Conservation (phyloP, 2,888 invertebrate genomes). For the Caenorhabditis angaria region DNA sequence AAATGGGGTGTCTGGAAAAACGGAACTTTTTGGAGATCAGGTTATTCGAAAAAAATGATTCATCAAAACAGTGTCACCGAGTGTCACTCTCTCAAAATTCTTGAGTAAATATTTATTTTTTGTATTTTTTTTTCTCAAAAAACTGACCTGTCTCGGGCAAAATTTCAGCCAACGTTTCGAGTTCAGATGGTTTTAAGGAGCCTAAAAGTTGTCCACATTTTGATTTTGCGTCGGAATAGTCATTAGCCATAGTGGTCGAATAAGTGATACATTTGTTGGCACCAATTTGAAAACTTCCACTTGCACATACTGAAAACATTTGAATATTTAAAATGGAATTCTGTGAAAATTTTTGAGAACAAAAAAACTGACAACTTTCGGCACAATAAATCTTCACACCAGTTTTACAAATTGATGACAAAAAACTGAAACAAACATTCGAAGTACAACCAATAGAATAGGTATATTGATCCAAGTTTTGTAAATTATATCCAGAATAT, state of each 20-base stretch:
- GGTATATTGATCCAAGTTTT: slow-evolving; percentile 23
- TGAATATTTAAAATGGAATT: neutral
- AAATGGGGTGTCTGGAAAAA: slow-evolving; percentile 34
- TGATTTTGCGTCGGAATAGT: slow-evolving; percentile 21
- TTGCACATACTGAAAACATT: slow-evolving; percentile 25
- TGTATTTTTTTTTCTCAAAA: no score
- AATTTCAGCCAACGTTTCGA: slow-evolving; percentile 22
- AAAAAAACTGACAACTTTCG: slow-evolving; percentile 19
- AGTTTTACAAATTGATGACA: slow-evolving; percentile 39
- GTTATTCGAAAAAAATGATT: neutral
- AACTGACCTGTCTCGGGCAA: slow-evolving; percentile 6
- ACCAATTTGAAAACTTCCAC: slow-evolving; percentile 32
- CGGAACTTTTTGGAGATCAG: neutral
- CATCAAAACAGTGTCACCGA: slow-evolving; percentile 23
- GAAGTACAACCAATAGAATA: slow-evolving; percentile 37
- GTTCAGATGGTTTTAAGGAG: slow-evolving; percentile 26
- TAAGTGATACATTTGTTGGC: slow-evolving; percentile 24
- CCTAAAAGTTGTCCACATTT: slow-evolving; percentile 10
- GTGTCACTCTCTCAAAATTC: slow-evolving; percentile 17
- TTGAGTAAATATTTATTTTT: slow-evolving; percentile 4
- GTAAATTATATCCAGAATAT: slow-evolving; percentile 20
- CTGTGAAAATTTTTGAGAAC: neutral
- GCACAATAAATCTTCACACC: slow-evolving; percentile 33
- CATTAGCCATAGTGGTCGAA: slow-evolving; percentile 22
- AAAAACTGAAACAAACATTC: slow-evolving; percentile 30